Conservation (phyloP, 1,140 invertebrate species). For the Carcinoscorpius rotundicauda region DNA sequence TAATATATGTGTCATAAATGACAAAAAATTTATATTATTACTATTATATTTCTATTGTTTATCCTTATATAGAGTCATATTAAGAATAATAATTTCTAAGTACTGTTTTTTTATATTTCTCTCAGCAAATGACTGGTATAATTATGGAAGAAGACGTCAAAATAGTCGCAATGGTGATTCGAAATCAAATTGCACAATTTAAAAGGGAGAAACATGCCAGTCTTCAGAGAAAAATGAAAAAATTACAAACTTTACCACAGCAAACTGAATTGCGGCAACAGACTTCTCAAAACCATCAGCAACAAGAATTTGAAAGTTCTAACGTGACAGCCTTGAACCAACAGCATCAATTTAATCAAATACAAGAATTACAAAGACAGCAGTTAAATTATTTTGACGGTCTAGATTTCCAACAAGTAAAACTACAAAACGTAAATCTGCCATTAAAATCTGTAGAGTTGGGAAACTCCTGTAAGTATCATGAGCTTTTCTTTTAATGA, state of each 20-base stretch:
- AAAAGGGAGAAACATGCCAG: conserved; percentile 40
- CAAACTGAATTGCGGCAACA: conserved; percentile 26
- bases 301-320: conserved; percentile 31
- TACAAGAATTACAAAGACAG: conserved; percentile 22
- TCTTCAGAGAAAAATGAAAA: conserved; percentile 9
- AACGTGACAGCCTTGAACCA: conserved; percentile 25
- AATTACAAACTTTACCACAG: conserved; percentile 11
- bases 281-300: conserved; percentile 32
- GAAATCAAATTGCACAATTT: conserved; percentile 58
- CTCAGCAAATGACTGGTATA: conserved; percentile 43
- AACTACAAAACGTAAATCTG: too few species aligned
- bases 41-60: too few species aligned
- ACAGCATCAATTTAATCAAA: conserved; percentile 33
- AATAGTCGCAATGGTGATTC: conserved; percentile 73
- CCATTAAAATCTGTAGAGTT: too few species aligned
- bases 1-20: too few species aligned
- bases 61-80: too few species aligned
- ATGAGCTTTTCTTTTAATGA: too few species aligned
- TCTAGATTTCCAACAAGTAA: too few species aligned
- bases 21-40: too few species aligned
- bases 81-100: too few species aligned
- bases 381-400: not conserved
- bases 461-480: too few species aligned
- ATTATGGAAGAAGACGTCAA: conserved; percentile 83
- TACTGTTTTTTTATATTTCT: too few species aligned